Evolutionary conservation across 2,888 invertebrate genomes (phyloP).

Genomic region (Timema podura): DNA sequence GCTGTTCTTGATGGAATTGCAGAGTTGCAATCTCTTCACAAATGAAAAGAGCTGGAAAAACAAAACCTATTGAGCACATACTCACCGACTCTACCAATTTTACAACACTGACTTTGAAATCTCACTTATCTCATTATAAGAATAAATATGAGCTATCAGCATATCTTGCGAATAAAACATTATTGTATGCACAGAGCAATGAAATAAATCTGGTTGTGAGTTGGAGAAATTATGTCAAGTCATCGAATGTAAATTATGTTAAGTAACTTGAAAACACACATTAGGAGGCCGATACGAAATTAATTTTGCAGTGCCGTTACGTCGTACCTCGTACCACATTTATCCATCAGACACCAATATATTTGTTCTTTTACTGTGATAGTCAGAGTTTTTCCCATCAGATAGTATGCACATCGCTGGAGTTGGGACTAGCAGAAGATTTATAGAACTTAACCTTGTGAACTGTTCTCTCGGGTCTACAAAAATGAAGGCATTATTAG

Average conservation of each 20-base stretch:
- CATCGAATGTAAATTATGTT: not conserved
- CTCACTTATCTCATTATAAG: not conserved
- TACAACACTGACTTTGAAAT: not conserved
- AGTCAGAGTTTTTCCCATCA: conserved; percentile 14
- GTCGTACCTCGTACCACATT: not conserved
- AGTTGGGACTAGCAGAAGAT: conserved; percentile 8
- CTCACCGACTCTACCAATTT: not conserved
- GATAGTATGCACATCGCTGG: conserved; percentile 17
- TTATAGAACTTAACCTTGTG: not conserved
- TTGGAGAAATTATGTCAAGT: not conserved
- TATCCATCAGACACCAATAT: conserved; percentile 16
- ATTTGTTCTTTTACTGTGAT: conserved; percentile 18
- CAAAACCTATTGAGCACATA: not conserved
- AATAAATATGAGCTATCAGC: not conserved
- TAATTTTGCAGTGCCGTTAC: not conserved
- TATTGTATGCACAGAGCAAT: not conserved
- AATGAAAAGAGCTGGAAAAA: conserved; percentile 11
- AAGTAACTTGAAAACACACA: conserved; percentile 2
- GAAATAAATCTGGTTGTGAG: not conserved
- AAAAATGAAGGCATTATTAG: not conserved
- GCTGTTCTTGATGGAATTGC: not conserved
- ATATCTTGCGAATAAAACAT: not conserved
- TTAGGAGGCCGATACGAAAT: not conserved
- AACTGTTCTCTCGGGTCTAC: not conserved
- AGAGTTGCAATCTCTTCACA: not conserved